A percentile compares a stretch with the other conserved stretches of the same genome.
Conservation (phyloP, 2,797 vertebrate species). For the Gallinago stenura region DNA sequence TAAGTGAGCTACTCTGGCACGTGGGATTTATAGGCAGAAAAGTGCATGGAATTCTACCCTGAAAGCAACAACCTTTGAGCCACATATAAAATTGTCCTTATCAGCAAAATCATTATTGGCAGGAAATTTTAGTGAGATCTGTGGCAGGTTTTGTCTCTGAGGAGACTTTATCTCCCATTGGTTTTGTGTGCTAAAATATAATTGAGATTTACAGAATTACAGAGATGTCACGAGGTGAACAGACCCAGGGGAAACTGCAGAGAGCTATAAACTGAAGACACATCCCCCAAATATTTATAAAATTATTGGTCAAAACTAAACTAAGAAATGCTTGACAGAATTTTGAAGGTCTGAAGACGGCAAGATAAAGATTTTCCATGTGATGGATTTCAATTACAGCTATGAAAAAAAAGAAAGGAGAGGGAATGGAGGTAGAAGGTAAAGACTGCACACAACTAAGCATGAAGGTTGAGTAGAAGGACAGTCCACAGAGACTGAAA, state of each 20-base stretch:
- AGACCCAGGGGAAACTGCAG: not conserved
- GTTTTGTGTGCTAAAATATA: slow-evolving; percentile 22
- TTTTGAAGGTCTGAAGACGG: not conserved
- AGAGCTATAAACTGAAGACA: not conserved
- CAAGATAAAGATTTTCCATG: not conserved
- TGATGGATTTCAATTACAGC: not conserved
- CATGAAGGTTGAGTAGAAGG: slow-evolving; percentile 22
- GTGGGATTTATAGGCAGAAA: not conserved
- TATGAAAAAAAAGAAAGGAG: not conserved
- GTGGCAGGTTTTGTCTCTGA: not conserved
- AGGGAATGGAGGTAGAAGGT: not conserved
- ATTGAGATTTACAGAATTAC: slow-evolving; percentile 1
- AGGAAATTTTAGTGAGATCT: not conserved
- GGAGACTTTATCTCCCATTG: not conserved
- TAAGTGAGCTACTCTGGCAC: not conserved
- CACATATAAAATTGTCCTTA: not conserved
- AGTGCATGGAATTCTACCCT: not conserved
- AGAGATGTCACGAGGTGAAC: not conserved
- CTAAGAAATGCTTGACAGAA: not conserved
- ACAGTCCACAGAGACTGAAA: not conserved
- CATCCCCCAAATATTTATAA: not conserved
- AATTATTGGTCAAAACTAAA: not conserved
- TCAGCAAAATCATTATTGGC: slow-evolving; percentile 25
- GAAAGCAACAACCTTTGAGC: not conserved
- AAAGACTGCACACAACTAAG: not conserved